Conservation (phyloP, 2,888 invertebrate species). For the Scaptomyza flava region DNA sequence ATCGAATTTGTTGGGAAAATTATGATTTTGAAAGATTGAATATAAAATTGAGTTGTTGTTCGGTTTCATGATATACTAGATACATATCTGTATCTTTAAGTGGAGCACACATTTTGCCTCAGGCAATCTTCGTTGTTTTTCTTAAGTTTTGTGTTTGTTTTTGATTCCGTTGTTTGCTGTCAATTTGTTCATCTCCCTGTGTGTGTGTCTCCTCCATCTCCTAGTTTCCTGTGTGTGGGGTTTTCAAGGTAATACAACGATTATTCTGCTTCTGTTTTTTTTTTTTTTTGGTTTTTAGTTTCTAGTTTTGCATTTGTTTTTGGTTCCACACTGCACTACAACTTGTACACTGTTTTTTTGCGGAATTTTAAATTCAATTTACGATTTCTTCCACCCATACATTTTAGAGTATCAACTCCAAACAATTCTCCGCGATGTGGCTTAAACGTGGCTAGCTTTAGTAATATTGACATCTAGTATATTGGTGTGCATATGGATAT, state of each 20-base stretch:
- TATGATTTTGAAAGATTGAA: not conserved
- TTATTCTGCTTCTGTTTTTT: constrained; percentile 21
- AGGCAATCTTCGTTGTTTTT: not conserved
- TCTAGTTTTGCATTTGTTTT: constrained; percentile 25
- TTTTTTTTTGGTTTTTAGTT: too few relatives aligned
- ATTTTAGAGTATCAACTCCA: not conserved
- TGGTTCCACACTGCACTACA: not conserved
- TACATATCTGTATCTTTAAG: not conserved
- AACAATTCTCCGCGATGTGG: not conserved
- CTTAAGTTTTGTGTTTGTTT: constrained; percentile 1
- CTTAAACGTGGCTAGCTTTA: not conserved
- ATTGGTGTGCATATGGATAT: not conserved
- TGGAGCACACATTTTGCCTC: not conserved
- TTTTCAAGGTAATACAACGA: constrained; percentile 44
- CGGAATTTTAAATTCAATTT: constrained; percentile 73
- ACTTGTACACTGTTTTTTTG: constrained; percentile 23
- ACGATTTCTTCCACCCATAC: constrained; percentile 48
- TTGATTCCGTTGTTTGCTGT: not conserved
- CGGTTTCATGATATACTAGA: not conserved
- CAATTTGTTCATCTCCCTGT: not conserved
- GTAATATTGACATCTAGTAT: constrained; percentile 23
- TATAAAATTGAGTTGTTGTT: not conserved
- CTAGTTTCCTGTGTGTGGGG: constrained; percentile 5
- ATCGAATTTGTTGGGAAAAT: too few relatives aligned
- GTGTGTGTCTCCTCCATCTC: constrained; percentile 4